phyloP scores from a whole-genome alignment of 2,888 invertebrate genomes.

The Eupeodes luniger region DNA sequence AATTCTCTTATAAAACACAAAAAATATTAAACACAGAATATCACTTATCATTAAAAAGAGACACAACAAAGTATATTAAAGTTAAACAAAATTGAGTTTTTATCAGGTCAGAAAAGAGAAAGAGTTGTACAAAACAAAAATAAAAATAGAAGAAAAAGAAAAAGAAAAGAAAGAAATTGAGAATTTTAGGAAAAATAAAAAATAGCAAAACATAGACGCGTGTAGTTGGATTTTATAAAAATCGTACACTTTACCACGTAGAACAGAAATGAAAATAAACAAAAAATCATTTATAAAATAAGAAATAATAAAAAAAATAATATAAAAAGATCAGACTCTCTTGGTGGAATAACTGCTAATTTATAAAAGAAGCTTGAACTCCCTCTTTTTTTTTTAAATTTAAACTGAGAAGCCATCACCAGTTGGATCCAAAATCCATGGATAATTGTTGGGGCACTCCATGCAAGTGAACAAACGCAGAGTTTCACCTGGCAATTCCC shows the following conservation, averaged over 20 bases:
- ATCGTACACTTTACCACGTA: constrained; percentile 59
- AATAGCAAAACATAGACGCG: constrained; percentile 27
- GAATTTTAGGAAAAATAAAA: constrained; percentile 26
- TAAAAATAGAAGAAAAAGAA: constrained; percentile 33
- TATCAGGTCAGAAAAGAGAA: constrained; percentile 55
- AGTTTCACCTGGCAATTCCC: constrained; percentile 96
- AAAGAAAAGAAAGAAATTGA: constrained; percentile 37
- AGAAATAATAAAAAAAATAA: constrained; percentile 55
- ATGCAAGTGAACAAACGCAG: constrained; percentile 96
- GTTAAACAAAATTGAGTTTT: constrained; percentile 48
- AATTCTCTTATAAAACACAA: constrained; percentile 63
- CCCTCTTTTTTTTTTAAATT: constrained; percentile 72
- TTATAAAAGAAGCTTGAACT: constrained; percentile 68
- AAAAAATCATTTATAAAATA: constrained; percentile 45
- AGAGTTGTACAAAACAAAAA: constrained; percentile 33
- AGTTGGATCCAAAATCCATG: constrained; percentile 97
- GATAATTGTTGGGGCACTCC: constrained; percentile 98
- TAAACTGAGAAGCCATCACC: constrained; percentile 95
- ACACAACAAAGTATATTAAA: constrained; percentile 56
- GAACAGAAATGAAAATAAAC: constrained; percentile 39
- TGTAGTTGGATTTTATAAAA: constrained; percentile 71
- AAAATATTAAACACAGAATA: constrained; percentile 69
- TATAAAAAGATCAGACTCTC: constrained; percentile 83
- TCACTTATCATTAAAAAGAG: constrained; percentile 70
- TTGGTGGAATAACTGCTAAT: constrained; percentile 82